Evolutionary conservation across 2,888 invertebrate genomes (phyloP).

Genomic region (Metopia argyrocephala): DNA sequence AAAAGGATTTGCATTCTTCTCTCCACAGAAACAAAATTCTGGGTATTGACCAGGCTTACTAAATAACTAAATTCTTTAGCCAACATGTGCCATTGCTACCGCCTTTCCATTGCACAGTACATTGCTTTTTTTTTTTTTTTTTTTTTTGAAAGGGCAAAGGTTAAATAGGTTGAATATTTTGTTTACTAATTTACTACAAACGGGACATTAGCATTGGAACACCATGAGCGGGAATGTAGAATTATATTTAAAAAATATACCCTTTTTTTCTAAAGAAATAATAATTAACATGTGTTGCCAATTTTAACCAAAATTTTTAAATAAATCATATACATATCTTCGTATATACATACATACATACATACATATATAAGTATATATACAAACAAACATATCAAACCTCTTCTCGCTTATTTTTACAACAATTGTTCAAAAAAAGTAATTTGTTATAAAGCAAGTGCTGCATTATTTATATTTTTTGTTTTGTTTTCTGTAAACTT

Average conservation of each 20-base stretch:
- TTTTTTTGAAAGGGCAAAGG: conserved; percentile 15
- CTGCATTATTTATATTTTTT: no score
- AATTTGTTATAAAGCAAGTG: conserved; percentile 54
- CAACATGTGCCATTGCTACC: conserved; percentile 64
- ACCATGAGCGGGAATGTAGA: neutral
- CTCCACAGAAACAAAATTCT: conserved; percentile 36
- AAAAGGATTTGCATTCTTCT: neutral
- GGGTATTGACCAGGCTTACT: conserved; percentile 44
- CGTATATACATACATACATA: no score
- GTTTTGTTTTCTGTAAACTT: conserved; percentile 9
- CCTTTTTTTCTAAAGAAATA: conserved; percentile 3
- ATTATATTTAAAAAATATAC: conserved; percentile 51
- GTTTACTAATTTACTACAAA: neutral
- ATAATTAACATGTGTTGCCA: conserved; percentile 60
- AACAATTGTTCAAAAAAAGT: conserved; percentile 51
- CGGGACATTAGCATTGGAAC: neutral
- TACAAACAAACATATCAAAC: no score
- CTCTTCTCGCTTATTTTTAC: conserved; percentile 21
- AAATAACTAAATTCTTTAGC: neutral
- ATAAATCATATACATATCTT: conserved; percentile 51
- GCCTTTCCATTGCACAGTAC: no score
- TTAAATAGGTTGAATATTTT: conserved; percentile 13
- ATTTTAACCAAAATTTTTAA: conserved; percentile 8
- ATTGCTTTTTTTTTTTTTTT: conserved; percentile 22
- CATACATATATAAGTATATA: no score